Evolutionary conservation across 2,888 invertebrate species (phyloP).

Genomic region (Escarpia spicata): DNA sequence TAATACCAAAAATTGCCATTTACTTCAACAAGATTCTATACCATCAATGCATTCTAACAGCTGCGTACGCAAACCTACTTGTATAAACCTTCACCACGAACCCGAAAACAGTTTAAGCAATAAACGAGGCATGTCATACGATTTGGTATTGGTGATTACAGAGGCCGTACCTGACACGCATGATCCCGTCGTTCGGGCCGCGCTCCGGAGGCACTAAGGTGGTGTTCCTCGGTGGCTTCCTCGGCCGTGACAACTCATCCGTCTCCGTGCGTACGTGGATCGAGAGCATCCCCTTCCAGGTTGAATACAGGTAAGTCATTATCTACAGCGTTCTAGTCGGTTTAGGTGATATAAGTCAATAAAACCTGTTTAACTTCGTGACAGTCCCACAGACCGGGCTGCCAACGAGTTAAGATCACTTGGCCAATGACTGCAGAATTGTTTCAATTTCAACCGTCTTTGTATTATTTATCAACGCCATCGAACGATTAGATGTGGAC

Average conservation of each 20-base stretch:
- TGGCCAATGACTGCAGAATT: too few species aligned
- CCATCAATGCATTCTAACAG: too few species aligned
- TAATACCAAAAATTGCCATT: neutral
- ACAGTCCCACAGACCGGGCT: too few species aligned
- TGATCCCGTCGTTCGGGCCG: slow-evolving; percentile 35
- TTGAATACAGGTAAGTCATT: neutral
- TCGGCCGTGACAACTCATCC: slow-evolving; percentile 17
- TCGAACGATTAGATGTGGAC: too few species aligned
- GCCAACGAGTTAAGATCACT: too few species aligned
- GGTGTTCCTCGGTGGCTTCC: slow-evolving; percentile 33
- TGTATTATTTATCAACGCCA: too few species aligned
- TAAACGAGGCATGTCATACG: neutral
- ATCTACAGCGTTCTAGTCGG: neutral
- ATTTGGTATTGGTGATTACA: slow-evolving; percentile 1
- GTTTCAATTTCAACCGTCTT: too few species aligned
- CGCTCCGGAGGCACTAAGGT: slow-evolving; percentile 38
- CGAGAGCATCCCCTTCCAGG: neutral
- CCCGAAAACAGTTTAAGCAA: neutral
- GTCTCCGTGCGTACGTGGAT: neutral
- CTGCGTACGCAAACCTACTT: too few species aligned
- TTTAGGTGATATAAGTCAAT: neutral
- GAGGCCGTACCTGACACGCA: slow-evolving; percentile 32
- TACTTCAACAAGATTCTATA: too few species aligned
- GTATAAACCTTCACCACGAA: too few species aligned
- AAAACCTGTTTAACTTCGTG: too few species aligned